Percentiles rank a stretch among this genome's conserved stretches.
Conservation (phyloP, 2,797 vertebrate genomes). For the Typhlichthys subterraneus region DNA sequence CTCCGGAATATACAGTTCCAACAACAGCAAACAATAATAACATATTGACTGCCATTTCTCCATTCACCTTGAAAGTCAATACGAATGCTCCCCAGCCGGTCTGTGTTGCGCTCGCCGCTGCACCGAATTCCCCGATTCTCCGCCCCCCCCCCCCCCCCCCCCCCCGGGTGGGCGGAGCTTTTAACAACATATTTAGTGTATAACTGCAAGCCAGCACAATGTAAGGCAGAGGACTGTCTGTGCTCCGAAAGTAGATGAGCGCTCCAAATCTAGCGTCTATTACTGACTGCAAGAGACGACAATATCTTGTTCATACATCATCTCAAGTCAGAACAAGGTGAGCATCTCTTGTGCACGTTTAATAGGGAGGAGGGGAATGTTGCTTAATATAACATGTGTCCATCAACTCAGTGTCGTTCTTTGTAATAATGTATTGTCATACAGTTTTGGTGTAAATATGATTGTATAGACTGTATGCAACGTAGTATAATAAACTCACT, state of each 20-base stretch:
- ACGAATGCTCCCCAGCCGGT: slow-evolving; percentile 46
- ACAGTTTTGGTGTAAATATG: slow-evolving; percentile 15
- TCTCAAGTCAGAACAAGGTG: slow-evolving; percentile 69
- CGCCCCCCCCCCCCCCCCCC: slow-evolving; percentile 23
- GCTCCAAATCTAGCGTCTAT: slow-evolving; percentile 63
- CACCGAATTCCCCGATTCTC: slow-evolving; percentile 53
- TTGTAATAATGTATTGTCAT: no score
- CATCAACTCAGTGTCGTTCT: no score
- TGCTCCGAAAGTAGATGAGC: slow-evolving; percentile 78
- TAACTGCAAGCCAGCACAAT: slow-evolving; percentile 83
- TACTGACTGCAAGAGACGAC: slow-evolving; percentile 64
- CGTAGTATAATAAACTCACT: background rate
- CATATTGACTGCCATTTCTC: slow-evolving; percentile 33
- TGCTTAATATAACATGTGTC: background rate
- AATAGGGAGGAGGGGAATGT: background rate
- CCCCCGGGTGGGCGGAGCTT: slow-evolving; percentile 79
- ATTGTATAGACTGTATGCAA: background rate
- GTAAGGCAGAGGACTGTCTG: slow-evolving; percentile 89
- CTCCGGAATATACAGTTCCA: background rate
- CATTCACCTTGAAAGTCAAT: slow-evolving; percentile 65
- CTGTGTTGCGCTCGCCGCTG: slow-evolving; percentile 59
- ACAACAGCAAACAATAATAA: background rate
- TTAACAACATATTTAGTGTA: slow-evolving; percentile 71
- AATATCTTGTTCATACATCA: slow-evolving; percentile 50
- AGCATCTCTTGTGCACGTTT: slow-evolving; percentile 42